Conservation (phyloP, 2,113 vertebrate genomes). For the Stictonetta naevosa region DNA sequence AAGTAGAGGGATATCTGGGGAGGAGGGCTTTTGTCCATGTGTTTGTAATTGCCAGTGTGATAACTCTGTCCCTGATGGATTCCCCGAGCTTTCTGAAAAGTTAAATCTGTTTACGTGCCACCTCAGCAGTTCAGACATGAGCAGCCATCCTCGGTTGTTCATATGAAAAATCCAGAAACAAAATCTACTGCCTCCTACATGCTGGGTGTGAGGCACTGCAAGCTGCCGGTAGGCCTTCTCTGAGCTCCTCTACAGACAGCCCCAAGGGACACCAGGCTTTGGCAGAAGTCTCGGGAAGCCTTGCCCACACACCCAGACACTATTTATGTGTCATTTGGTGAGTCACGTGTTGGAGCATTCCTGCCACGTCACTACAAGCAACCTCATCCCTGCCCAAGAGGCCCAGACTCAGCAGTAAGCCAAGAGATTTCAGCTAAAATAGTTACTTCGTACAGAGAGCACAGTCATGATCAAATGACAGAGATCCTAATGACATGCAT, state of each 20-base stretch:
- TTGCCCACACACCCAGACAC: not conserved
- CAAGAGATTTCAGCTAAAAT: not conserved
- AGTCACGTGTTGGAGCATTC: rapidly evolving
- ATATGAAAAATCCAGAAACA: not conserved
- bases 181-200: rapidly evolving
- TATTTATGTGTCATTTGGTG: not conserved
- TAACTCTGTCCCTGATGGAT: not conserved
- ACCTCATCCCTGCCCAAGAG: not conserved
- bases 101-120: not conserved
- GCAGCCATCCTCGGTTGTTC: not conserved
- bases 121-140: not conserved
- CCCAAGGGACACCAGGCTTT: not conserved
- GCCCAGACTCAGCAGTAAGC: not conserved
- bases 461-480: not conserved
- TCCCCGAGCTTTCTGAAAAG: not conserved
- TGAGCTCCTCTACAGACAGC: not conserved
- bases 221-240: not conserved
- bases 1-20: not conserved
- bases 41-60: not conserved
- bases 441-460: not conserved
- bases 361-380: not conserved
- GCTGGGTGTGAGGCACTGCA: not conserved
- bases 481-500: not conserved
- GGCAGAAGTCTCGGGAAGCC: not conserved
- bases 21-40: not conserved